phyloP scores from a whole-genome alignment of 2,113 vertebrate species.

The Oplegnathus fasciatus region DNA sequence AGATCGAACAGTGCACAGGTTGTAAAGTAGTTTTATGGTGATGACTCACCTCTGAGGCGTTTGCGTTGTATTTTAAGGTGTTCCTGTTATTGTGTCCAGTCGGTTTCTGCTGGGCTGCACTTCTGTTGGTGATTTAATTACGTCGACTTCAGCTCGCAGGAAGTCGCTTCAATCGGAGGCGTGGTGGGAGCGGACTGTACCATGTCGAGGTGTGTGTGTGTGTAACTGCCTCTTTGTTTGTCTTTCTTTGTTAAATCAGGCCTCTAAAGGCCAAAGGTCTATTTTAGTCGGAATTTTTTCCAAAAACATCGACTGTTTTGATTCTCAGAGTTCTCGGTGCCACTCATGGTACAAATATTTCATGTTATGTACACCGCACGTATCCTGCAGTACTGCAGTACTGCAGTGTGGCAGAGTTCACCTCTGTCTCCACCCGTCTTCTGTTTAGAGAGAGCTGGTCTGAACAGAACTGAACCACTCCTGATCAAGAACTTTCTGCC shows the following conservation, averaged over 20 bases:
- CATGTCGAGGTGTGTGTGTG: slow-evolving; percentile 28
- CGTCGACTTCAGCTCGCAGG: slow-evolving; percentile 31
- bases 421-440: too few species aligned
- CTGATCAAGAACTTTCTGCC: not conserved
- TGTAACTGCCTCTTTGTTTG: slow-evolving; percentile 38
- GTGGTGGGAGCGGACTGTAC: slow-evolving; percentile 47
- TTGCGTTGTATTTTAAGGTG: slow-evolving; percentile 1
- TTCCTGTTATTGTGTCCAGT: slow-evolving; percentile 61
- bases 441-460: not conserved
- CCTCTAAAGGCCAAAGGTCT: slow-evolving; percentile 62
- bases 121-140: slow-evolving; percentile 27
- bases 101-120: not conserved
- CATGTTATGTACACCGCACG: not conserved
- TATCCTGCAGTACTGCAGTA: not conserved
- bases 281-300: slow-evolving; percentile 43
- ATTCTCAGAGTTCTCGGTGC: slow-evolving; percentile 27
- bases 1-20: not conserved
- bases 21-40: not conserved
- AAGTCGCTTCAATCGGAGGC: slow-evolving; percentile 55
- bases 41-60: slow-evolving; percentile 21
- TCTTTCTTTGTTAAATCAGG: slow-evolving; percentile 51
- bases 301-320: slow-evolving; percentile 48
- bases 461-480: not conserved
- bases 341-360: slow-evolving; percentile 11
- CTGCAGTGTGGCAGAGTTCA: too few species aligned